Conservation (phyloP, 2,797 vertebrate genomes). For the Falco cherrug region DNA sequence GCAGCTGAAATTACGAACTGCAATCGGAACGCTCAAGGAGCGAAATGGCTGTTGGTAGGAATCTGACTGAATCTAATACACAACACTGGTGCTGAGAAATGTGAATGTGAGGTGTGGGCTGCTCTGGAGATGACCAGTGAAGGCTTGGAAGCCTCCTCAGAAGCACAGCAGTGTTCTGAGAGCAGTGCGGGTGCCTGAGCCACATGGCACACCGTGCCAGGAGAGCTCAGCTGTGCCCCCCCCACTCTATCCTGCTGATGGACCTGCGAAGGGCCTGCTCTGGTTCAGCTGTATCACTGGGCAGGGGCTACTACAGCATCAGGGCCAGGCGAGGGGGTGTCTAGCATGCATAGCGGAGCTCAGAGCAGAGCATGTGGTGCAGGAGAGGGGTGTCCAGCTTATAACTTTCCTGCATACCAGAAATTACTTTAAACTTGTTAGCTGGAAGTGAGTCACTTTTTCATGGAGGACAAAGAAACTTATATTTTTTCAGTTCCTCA, state of each 20-base stretch:
- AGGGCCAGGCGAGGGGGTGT: fast-evolving
- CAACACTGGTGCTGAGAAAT: background rate
- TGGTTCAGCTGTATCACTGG: fast-evolving
- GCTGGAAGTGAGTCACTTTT: background rate
- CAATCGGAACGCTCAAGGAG: background rate
- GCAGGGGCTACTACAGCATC: background rate
- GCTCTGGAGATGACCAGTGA: background rate
- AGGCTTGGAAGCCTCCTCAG: background rate
- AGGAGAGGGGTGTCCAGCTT: fast-evolving
- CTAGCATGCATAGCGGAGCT: fast-evolving
- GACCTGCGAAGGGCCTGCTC: background rate
- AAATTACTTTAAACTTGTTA: too few relatives aligned
- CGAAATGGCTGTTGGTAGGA: background rate
- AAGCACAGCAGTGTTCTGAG: fast-evolving
- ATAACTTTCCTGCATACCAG: fast-evolving
- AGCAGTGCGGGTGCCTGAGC: fast-evolving
- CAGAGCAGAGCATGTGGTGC: too few relatives aligned
- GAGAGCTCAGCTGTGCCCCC: background rate
- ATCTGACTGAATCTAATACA: background rate
- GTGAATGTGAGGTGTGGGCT: fast-evolving
- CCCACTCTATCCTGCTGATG: fast-evolving
- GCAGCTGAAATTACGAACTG: background rate
- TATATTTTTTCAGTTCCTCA: background rate
- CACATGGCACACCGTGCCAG: fast-evolving
- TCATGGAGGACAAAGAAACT: background rate